Evolutionary conservation across 2,888 invertebrate species (phyloP).

Genomic region (Orthonevra nobilis): DNA sequence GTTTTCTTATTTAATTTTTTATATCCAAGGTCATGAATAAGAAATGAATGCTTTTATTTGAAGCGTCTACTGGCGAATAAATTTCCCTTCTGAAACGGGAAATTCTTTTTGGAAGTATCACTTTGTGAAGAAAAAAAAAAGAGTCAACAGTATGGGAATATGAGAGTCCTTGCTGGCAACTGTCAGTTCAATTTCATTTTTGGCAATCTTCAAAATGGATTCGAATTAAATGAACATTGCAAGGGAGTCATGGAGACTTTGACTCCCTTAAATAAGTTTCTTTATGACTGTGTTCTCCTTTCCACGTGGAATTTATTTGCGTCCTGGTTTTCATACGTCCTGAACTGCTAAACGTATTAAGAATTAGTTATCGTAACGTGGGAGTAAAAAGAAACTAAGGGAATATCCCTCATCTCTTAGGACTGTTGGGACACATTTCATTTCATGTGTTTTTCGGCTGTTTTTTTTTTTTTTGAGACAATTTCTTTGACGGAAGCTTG

Average conservation of each 20-base stretch:
- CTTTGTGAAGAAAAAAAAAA: constrained; percentile 13
- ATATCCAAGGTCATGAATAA: constrained; percentile 58
- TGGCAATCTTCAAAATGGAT: constrained; percentile 52
- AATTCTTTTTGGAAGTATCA: neutral
- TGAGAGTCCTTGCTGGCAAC: neutral
- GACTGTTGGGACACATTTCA: constrained; percentile 8
- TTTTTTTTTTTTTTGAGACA: too few relatives aligned
- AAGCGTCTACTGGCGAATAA: constrained; percentile 40
- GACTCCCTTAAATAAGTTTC: neutral
- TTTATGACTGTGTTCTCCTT: constrained; percentile 24
- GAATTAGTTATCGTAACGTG: constrained; percentile 12
- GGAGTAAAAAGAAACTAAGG: neutral
- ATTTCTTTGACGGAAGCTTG: constrained; percentile 1
- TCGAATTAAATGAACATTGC: constrained; percentile 40
- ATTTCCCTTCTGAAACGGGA: constrained; percentile 2
- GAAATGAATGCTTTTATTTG: constrained; percentile 51
- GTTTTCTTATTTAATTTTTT: constrained; percentile 43
- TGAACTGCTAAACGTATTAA: constrained; percentile 19
- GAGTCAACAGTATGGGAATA: neutral
- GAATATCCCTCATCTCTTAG: neutral
- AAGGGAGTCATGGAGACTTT: constrained; percentile 7
- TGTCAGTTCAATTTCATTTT: constrained; percentile 41
- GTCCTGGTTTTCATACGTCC: neutral
- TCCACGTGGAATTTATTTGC: constrained; percentile 31
- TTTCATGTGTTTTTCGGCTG: constrained; percentile 2